Evolutionary conservation across 2,797 vertebrate genomes (phyloP).

Genomic region (Clarias fuscus): DNA sequence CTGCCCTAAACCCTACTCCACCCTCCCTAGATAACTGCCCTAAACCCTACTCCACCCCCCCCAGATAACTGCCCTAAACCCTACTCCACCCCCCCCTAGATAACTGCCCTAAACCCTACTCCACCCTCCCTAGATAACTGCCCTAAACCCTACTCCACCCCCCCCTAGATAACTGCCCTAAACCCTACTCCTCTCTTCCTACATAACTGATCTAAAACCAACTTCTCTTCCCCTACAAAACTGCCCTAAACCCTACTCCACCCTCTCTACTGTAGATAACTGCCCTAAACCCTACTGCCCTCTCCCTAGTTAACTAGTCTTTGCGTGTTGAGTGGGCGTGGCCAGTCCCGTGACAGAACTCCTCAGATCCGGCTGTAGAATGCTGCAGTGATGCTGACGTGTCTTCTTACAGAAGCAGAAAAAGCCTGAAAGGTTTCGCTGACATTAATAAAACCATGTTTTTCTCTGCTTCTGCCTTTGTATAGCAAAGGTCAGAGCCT

Average conservation of each 20-base stretch:
- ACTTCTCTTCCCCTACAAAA: background rate
- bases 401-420: background rate
- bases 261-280: background rate
- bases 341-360: background rate
- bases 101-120: background rate
- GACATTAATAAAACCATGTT: constrained; percentile 36
- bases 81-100: background rate
- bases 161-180: background rate
- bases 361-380: background rate
- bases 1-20: background rate
- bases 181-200: background rate
- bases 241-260: background rate
- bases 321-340: background rate
- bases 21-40: background rate
- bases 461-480: constrained; percentile 34
- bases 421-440: constrained; percentile 34
- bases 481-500: constrained; percentile 43
- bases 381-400: background rate
- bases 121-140: background rate
- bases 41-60: background rate
- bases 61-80: background rate
- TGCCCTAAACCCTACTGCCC: background rate
- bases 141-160: background rate
- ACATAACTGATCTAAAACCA: background rate
- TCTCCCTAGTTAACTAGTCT: background rate